phyloP scores from a whole-genome alignment of 2,888 invertebrate genomes.

The Drosophila subsilvestris region DNA sequence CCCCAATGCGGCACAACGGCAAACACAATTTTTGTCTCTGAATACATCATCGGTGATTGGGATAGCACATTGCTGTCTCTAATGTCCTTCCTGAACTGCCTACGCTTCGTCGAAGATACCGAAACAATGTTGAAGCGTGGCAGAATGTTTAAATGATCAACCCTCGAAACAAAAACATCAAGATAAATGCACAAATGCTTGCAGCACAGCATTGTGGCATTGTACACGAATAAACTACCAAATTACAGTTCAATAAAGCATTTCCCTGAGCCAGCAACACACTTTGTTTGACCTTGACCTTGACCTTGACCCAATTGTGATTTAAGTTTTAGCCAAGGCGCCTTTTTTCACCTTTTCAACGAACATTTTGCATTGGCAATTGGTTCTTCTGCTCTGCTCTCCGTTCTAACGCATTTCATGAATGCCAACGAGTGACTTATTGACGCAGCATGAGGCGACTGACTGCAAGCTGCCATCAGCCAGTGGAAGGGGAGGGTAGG shows the following conservation, averaged over 20 bases:
- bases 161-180: no score
- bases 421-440: constrained; percentile 75
- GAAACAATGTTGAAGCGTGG: no score
- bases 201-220: no score
- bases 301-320: neutral
- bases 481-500: neutral
- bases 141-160: no score
- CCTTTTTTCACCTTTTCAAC: neutral
- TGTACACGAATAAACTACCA: no score
- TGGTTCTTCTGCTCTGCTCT: constrained; percentile 4
- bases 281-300: no score
- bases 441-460: constrained; percentile 67
- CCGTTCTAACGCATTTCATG: constrained; percentile 52
- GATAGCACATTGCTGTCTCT: neutral
- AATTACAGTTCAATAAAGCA: no score
- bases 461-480: constrained; percentile 21
- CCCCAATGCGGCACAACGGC: no score
- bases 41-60: neutral
- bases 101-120: neutral
- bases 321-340: no score
- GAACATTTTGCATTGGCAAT: neutral
- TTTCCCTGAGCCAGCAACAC: no score
- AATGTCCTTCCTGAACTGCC: neutral
- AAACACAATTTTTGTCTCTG: no score
- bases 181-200: no score